Conservation (phyloP, 2,888 invertebrate species). For the Gryllus longicercus region DNA sequence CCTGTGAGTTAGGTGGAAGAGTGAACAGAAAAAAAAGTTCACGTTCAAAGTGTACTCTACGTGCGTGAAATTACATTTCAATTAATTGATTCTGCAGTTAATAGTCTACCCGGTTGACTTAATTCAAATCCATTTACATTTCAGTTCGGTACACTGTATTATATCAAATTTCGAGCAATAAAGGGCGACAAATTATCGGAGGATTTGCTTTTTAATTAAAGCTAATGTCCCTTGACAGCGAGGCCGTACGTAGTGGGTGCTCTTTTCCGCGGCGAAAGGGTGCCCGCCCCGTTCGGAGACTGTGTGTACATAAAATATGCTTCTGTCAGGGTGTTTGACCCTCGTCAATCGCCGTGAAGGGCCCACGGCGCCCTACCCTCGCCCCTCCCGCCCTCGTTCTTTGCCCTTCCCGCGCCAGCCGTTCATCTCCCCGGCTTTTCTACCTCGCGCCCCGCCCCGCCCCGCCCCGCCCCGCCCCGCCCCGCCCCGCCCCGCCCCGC, state of each 20-base stretch:
- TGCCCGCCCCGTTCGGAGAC: too few species aligned
- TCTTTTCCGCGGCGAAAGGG: too few species aligned
- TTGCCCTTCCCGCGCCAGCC: too few species aligned
- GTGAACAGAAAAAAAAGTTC: too few species aligned
- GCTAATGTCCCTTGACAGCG: not conserved
- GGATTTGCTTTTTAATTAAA: conserved; percentile 1
- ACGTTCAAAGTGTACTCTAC: not conserved
- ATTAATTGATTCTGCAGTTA: not conserved
- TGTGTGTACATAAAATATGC: not conserved
- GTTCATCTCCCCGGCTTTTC: too few species aligned
- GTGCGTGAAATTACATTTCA: not conserved
- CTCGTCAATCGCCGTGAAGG: not conserved
- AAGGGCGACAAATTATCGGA: conserved; percentile 17
- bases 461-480: too few species aligned
- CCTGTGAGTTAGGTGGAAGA: too few species aligned
- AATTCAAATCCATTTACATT: not conserved
- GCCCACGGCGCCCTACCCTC: not conserved
- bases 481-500: too few species aligned
- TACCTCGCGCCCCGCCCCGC: too few species aligned
- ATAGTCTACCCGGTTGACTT: not conserved
- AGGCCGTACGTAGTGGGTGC: not conserved
- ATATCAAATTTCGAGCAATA: not conserved
- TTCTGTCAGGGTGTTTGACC: conserved; percentile 17
- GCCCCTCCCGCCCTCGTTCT: too few species aligned
- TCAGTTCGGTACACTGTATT: not conserved